Base-by-base conservation (phyloP, 2,888 invertebrate genomes). In the Mythimna ferrago region DNA sequence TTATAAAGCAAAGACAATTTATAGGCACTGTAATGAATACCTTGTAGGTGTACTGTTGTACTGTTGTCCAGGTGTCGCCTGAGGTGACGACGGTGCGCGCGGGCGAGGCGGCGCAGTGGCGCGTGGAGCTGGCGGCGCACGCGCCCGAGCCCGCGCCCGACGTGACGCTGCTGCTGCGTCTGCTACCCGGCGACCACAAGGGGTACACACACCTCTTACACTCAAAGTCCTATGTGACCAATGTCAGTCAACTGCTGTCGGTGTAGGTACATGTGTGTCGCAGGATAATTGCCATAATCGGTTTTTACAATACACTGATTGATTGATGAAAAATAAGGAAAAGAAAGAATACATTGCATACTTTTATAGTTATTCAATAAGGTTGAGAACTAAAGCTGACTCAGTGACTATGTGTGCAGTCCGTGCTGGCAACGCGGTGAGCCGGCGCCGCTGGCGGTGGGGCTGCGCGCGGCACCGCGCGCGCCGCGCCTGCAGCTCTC, bases 371-470 rank as follows among this genome's bases (percentile, higher is more conserved):
- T 16, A 48, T 6, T 48, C 48, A 9, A 2, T 6, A 51, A 51
- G 19, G 6, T 16, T 19, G 6, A 19, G 16, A 51, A 19, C 14
- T 51, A 19, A 51, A 51, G 19, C 51, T 51, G 14, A 44, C 14
- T 44, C 14, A 21, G 32, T 32, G 32, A 32, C 10, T 16, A 11
- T 7, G 6, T 14, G 41, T 44, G 16, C 78, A 93, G 93, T 0
- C 73, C 79, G 9, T 73, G 79, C 60, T 94, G 94, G 94, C 87
- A 70, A 70, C 92, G 94, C 0, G 69, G 81, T 0, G 86, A 86
- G 41, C 91, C 91, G 3, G 63, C 82, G 2, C 83, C 89, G 26
- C 90, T 85, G 71, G 19, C 54, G 57, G 89, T 90, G 62, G 74
- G 63, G 0, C 73, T 94, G 51, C 89, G 86, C 6, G 79, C 76